These are phyloP conservation scores for Astatoreochromis straeleni DNA, from an alignment of 2,113 vertebrate genomes.

Conservation along the genomic window DNA sequence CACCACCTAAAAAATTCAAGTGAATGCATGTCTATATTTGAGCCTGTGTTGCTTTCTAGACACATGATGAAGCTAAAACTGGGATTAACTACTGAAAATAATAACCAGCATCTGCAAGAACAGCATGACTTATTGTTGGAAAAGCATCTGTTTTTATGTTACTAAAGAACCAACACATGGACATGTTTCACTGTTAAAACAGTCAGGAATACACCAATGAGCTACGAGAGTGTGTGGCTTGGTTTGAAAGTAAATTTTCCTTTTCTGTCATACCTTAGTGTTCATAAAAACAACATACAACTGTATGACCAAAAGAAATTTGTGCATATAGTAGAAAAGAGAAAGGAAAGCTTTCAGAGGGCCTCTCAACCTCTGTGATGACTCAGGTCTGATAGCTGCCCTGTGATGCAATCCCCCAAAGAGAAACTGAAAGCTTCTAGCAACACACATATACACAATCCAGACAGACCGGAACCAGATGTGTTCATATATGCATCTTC, in stretches of 20 bases:
- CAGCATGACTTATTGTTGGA: background rate
- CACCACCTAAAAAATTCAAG: background rate
- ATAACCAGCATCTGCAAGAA: background rate
- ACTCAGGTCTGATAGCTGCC: conserved; percentile 58
- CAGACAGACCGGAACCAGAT: conserved; percentile 24
- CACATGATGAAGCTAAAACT: background rate
- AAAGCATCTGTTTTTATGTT: background rate
- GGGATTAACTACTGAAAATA: background rate
- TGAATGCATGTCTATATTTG: background rate
- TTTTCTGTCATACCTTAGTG: background rate
- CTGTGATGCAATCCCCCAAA: conserved; percentile 44
- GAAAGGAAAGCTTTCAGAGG: background rate
- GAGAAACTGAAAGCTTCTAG: conserved; percentile 35
- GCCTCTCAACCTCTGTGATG: conserved; percentile 50
- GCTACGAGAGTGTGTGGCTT: background rate
- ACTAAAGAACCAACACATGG: background rate
- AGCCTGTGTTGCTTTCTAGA: background rate
- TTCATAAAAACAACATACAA: background rate
- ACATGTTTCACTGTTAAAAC: background rate
- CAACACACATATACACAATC: background rate
- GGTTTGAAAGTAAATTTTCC: background rate
- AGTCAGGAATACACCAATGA: background rate
- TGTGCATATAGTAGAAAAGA: background rate
- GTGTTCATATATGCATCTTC: background rate
- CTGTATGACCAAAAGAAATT: background rate